Conservation (phyloP, 1,140 invertebrate genomes). For the Melanaphis sacchari region DNA sequence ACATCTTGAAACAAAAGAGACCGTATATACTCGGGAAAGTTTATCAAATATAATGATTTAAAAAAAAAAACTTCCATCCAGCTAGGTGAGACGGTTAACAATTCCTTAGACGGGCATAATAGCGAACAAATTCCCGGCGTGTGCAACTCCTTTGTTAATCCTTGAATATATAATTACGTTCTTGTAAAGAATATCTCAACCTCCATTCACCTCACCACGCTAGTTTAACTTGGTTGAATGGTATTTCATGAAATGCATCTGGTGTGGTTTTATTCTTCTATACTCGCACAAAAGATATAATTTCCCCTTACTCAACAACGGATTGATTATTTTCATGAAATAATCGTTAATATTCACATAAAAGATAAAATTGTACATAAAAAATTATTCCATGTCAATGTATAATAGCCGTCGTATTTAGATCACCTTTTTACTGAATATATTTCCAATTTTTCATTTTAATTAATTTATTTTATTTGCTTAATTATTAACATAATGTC, state of each 20-base stretch:
- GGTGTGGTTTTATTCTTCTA: not conserved
- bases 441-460: not conserved
- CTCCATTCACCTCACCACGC: not conserved
- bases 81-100: not conserved
- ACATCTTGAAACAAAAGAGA: slow-evolving; percentile 10
- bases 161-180: slow-evolving; percentile 14
- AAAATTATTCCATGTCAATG: not conserved
- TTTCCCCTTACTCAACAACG: not conserved
- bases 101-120: slow-evolving; percentile 7
- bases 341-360: not conserved
- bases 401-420: not conserved
- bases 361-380: not conserved
- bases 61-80: not conserved
- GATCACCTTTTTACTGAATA: not conserved
- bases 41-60: not conserved
- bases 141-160: not conserved
- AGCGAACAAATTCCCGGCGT: not conserved
- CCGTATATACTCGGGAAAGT: not conserved
- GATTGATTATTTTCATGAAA: slow-evolving; percentile 9
- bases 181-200: not conserved
- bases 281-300: not conserved
- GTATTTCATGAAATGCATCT: not conserved
- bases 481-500: not conserved
- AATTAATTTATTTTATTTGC: not conserved
- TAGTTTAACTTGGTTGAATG: not conserved